Base-by-base conservation (phyloP, 2,888 invertebrate genomes). In the Drosophila formosana region DNA sequence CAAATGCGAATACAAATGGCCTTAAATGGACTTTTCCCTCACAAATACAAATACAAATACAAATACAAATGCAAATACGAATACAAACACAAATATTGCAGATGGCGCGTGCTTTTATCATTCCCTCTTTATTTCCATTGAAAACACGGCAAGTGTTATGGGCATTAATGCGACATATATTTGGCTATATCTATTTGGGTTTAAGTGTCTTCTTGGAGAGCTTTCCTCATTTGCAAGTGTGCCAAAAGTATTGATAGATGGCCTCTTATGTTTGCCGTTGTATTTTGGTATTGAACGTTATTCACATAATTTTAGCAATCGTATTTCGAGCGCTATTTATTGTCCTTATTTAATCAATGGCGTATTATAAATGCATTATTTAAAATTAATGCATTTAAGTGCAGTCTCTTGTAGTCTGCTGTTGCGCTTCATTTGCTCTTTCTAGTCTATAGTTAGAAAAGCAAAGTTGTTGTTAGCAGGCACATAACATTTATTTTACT, bases 1-100 rank as follows among this genome's bases (percentile, higher is more conserved):
- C 51, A 60, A 63, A 56, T 56, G 41, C 58, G 78, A 63, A 75
- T 75, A 77, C 68, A 75, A 75, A 75, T 75, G 63, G 62, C 56
- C 51, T 49, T 57, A 50, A 63, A 67, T 61, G 58, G 62, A 57
- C 63, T 47, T 25, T 57, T n/a, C 37, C 11, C 4, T 11, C 34
- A 34, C 18, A 34, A 34, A 34, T 34, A 34, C 34, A 9, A 34
- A 34, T 34, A 34, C 34, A 9, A 9, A 9, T 34, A 11, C 34
- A 34, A 34, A 34, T 34, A 0, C 28, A 28, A 28, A 26, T 6
- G 6, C 28, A 4, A 28, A n/a, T n/a, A n/a, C n/a, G n/a, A n/a
- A 30, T 28, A 30, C 30, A 32, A 41, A 45, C 26, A 57, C 32
- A 18, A 32, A 71, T 53, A 58, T 50, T 18, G 34, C 43, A 47